phyloP scores from a whole-genome alignment of 1,140 invertebrate genomes.

The Pomacea maculata region DNA sequence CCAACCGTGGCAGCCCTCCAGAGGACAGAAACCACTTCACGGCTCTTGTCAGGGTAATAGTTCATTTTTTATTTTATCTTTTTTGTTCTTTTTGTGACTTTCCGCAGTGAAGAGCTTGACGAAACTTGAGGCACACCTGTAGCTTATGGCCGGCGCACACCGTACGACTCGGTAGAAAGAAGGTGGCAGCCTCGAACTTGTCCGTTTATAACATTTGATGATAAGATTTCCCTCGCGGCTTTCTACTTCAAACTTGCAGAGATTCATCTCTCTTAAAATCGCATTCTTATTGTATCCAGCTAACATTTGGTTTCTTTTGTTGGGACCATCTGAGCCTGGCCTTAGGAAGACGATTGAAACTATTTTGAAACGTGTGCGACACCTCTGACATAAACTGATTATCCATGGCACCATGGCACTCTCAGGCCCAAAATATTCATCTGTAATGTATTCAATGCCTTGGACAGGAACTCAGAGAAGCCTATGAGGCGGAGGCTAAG shows the following conservation, averaged over 20 bases:
- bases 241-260: too few species aligned
- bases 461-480: conserved; percentile 12
- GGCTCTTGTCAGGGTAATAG: conserved; percentile 76
- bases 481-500: conserved; percentile 78
- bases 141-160: too few species aligned
- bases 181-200: too few species aligned
- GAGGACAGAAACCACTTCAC: conserved; percentile 91
- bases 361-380: too few species aligned
- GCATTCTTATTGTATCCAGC: neutral
- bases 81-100: neutral
- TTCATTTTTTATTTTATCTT: neutral
- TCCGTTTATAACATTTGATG: too few species aligned
- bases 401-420: neutral
- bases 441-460: neutral
- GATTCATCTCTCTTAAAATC: neutral
- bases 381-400: too few species aligned
- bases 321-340: neutral
- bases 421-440: neutral
- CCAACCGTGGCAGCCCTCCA: conserved; percentile 86
- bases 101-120: neutral
- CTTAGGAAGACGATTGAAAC: too few species aligned
- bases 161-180: too few species aligned
- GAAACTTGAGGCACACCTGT: neutral
- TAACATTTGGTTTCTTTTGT: neutral
- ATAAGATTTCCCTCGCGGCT: too few species aligned